A percentile compares a stretch with the other conserved stretches of the same genome.
phyloP scores from a whole-genome alignment of 2,113 vertebrate genomes.

The Elanus axillaris region DNA sequence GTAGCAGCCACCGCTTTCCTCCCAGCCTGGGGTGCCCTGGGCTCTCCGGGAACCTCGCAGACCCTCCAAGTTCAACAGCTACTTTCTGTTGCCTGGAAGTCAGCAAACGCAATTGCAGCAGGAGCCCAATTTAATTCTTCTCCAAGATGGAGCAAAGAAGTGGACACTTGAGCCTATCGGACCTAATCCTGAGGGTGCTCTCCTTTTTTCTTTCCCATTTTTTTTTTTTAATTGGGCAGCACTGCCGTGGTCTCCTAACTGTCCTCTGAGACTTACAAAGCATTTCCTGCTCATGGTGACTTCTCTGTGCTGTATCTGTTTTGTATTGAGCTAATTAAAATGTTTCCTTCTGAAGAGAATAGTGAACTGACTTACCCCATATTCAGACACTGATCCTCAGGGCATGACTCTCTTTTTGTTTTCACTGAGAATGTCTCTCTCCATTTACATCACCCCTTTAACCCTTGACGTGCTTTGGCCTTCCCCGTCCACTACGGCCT shows the following conservation, averaged over 20 bases:
- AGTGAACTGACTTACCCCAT: background rate
- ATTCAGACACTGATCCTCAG: conserved; percentile 44
- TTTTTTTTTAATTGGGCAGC: background rate
- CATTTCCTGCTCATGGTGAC: conserved; percentile 50
- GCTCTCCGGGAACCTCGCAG: background rate
- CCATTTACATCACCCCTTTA: conserved; percentile 58
- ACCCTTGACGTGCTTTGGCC: background rate
- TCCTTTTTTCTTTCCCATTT: background rate
- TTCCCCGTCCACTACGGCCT: background rate
- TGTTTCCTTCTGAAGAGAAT: conserved; percentile 38
- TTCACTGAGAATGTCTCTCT: conserved; percentile 55
- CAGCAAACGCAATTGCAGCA: accelerated
- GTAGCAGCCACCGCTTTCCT: accelerated
- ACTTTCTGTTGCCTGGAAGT: background rate
- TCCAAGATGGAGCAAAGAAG: background rate
- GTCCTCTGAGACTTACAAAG: conserved; percentile 56
- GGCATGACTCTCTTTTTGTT: conserved; percentile 62
- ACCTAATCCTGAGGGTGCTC: background rate
- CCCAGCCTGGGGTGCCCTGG: background rate
- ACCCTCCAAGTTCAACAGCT: background rate
- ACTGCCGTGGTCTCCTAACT: conserved; percentile 29
- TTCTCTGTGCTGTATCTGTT: conserved; percentile 49
- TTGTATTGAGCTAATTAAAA: conserved; percentile 66
- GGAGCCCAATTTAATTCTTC: background rate
- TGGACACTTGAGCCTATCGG: background rate